Conservation (phyloP, 2,888 invertebrate genomes). For the Calameuta filiformis region DNA sequence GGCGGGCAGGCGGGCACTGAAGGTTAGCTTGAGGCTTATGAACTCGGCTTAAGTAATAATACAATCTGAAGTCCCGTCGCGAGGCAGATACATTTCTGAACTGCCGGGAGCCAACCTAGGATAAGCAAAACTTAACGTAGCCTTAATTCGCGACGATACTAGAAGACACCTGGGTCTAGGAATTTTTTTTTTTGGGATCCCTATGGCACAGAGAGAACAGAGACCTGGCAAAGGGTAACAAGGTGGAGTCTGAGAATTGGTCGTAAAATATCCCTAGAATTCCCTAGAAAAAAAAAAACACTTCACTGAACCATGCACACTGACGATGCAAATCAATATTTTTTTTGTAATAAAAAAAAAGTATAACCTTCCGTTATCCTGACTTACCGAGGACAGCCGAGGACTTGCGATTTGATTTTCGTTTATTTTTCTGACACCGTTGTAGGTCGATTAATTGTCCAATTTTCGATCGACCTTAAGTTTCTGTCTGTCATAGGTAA, state of each 20-base stretch:
- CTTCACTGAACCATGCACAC: no score
- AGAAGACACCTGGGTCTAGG: not conserved
- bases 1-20: no score
- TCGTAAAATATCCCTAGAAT: not conserved
- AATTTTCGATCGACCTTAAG: no score
- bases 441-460: no score
- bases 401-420: no score
- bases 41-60: not conserved
- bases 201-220: not conserved
- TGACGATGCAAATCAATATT: no score
- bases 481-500: no score
- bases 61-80: not conserved
- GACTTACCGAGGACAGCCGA: no score
- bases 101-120: not conserved
- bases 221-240: not conserved
- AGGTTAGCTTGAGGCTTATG: not conserved
- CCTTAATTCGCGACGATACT: not conserved
- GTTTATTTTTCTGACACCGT: no score
- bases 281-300: no score
- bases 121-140: not conserved
- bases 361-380: no score
- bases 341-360: no score
- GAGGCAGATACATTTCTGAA: not conserved
- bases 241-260: rapidly evolving
- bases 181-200: not conserved